Evolutionary conservation across 2,888 invertebrate genomes (phyloP).

Genomic region (Strigamia crassipes): DNA sequence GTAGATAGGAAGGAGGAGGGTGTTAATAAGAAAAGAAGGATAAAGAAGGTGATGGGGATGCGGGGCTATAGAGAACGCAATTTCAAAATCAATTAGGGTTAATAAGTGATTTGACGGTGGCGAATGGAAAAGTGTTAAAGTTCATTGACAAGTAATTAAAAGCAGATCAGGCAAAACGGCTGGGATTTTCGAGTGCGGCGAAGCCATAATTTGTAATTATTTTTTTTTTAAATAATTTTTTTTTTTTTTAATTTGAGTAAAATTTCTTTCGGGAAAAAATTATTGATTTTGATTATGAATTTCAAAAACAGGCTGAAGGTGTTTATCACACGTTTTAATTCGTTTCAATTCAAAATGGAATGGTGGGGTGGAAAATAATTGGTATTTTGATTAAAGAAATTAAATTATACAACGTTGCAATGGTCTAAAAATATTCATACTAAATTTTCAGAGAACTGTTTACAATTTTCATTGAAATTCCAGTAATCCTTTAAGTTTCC

Average conservation of each 20-base stretch:
- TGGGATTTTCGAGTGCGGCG: conserved; percentile 3
- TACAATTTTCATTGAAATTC: no score
- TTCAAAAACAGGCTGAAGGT: neutral
- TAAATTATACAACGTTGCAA: no score
- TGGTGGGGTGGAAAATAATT: no score
- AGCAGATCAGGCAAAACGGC: conserved; percentile 39
- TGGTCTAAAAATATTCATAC: no score
- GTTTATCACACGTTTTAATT: neutral
- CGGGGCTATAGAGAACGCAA: neutral
- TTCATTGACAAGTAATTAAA: conserved; percentile 37
- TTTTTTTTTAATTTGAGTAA: neutral
- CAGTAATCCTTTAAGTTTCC: no score
- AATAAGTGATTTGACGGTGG: conserved; percentile 35
- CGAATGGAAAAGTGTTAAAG: conserved; percentile 42
- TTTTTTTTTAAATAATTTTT: neutral
- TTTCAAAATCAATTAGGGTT: conserved; percentile 40
- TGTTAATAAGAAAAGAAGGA: conserved; percentile 39
- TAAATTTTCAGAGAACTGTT: no score
- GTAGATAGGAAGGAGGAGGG: neutral
- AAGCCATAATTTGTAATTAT: conserved; percentile 19
- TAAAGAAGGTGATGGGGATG: neutral
- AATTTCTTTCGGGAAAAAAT: neutral
- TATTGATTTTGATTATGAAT: conserved; percentile 6
- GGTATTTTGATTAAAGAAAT: no score
- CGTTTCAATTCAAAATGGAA: neutral